phyloP scores from a whole-genome alignment of 2,113 vertebrate species.

The Canis aureus region DNA sequence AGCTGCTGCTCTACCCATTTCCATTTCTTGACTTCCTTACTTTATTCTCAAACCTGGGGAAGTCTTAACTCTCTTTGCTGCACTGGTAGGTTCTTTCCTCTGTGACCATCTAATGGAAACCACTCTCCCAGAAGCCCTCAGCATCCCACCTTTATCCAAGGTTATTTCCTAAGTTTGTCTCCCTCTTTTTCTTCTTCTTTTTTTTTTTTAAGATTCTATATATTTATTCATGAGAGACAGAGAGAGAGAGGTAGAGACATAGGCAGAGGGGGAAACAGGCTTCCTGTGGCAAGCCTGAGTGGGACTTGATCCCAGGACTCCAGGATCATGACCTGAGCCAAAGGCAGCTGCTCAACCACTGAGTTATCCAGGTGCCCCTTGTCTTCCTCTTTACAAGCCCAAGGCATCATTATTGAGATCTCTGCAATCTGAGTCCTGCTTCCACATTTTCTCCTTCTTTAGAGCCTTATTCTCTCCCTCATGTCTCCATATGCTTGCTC shows the following conservation, averaged over 20 bases:
- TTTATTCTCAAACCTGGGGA: background rate
- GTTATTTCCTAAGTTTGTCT: background rate
- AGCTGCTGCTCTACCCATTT: background rate
- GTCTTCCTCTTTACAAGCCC: background rate
- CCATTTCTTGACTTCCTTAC: background rate
- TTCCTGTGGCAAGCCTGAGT: too few species aligned
- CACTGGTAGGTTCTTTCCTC: background rate
- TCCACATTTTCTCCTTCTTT: conserved; percentile 2
- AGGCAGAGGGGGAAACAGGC: too few species aligned
- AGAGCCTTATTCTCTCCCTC: conserved; percentile 24
- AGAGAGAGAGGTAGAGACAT: too few species aligned
- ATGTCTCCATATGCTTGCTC: conserved; percentile 55
- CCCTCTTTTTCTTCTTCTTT: background rate
- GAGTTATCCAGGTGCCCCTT: background rate
- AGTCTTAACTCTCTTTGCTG: background rate
- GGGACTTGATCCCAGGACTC: too few species aligned
- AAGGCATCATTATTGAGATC: background rate
- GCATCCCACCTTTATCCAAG: background rate
- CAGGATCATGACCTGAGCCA: too few species aligned
- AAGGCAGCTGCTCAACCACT: too few species aligned
- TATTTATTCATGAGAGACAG: too few species aligned
- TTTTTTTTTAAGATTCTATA: too few species aligned
- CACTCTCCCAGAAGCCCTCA: background rate
- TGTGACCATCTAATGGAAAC: background rate
- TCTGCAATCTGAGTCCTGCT: background rate